phyloP scores from a whole-genome alignment of 2,888 invertebrate genomes.

The Tipula lateralis region DNA sequence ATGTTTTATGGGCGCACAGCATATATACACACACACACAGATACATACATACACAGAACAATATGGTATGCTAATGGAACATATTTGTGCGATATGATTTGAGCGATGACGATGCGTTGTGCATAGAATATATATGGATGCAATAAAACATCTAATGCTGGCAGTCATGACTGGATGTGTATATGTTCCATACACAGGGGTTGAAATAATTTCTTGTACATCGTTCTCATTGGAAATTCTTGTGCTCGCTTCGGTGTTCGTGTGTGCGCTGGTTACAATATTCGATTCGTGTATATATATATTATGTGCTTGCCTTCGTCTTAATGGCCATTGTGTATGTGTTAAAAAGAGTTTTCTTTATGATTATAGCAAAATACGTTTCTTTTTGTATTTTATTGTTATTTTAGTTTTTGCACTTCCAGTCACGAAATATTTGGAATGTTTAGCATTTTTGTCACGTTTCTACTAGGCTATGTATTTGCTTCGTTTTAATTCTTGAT shows the following conservation, averaged over 20 bases:
- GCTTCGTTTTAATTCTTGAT: not conserved
- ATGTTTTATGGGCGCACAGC: not conserved
- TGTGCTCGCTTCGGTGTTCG: not conserved
- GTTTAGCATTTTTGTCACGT: slow-evolving; percentile 31
- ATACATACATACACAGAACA: not conserved
- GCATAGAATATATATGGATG: not conserved
- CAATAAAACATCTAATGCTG: not conserved
- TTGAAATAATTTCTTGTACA: not conserved
- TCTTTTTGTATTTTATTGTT: not conserved
- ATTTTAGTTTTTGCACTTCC: slow-evolving; percentile 29
- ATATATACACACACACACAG: not conserved
- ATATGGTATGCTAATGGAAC: not conserved
- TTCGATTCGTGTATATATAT: not conserved
- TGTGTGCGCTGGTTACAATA: not conserved
- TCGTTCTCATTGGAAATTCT: not conserved
- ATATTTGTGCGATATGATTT: not conserved
- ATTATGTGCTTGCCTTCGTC: slow-evolving; percentile 2
- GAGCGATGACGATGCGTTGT: not conserved
- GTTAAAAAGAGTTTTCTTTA: not conserved
- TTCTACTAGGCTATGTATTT: slow-evolving; percentile 27
- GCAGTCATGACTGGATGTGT: not conserved
- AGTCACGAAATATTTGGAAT: slow-evolving; percentile 31
- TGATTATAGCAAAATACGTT: not conserved
- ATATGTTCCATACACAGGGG: not conserved
- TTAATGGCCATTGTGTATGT: slow-evolving; percentile 5